A percentile compares a stretch with the other conserved stretches of the same genome.
Conservation (phyloP, 2,888 invertebrate genomes). For the Folsomia manolachei region DNA sequence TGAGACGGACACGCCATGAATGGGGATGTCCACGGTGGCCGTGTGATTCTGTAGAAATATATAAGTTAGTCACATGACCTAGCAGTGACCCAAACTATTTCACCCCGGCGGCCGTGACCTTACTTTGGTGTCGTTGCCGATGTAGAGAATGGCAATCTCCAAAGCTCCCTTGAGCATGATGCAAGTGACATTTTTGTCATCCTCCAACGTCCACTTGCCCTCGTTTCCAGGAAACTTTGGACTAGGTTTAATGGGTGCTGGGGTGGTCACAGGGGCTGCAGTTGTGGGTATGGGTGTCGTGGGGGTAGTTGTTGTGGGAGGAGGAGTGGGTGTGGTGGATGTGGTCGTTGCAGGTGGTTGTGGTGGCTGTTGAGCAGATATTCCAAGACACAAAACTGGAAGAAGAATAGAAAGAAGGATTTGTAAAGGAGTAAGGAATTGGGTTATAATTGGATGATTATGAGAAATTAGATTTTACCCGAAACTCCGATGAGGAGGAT, state of each 20-base stretch:
- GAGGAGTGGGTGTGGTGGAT: slow-evolving; percentile 55
- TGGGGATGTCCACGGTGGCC: slow-evolving; percentile 40
- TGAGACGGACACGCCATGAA: slow-evolving; percentile 52
- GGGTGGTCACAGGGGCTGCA: slow-evolving; percentile 25
- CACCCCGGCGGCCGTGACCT: too few species aligned
- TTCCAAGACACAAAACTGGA: not conserved
- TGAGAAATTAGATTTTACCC: too few species aligned
- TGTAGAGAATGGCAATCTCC: slow-evolving; percentile 63
- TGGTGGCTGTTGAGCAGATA: slow-evolving; percentile 50
- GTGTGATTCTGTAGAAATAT: slow-evolving; percentile 20
- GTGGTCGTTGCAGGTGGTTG: slow-evolving; percentile 55
- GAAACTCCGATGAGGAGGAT: not conserved
- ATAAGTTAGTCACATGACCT: too few species aligned
- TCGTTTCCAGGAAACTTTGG: slow-evolving; percentile 53
- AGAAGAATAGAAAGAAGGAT: not conserved
- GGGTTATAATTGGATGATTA: not conserved
- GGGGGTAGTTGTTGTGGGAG: slow-evolving; percentile 49
- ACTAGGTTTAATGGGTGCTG: slow-evolving; percentile 41
- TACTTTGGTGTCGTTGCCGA: slow-evolving; percentile 53
- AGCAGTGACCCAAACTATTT: too few species aligned
- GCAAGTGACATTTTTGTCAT: slow-evolving; percentile 61
- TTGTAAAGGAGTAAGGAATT: not conserved
- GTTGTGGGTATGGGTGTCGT: slow-evolving; percentile 39
- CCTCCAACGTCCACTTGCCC: slow-evolving; percentile 58
- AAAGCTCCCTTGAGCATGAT: slow-evolving; percentile 67